Base-by-base conservation (phyloP, 2,888 invertebrate genomes). In the Pherbina coryleti region DNA sequence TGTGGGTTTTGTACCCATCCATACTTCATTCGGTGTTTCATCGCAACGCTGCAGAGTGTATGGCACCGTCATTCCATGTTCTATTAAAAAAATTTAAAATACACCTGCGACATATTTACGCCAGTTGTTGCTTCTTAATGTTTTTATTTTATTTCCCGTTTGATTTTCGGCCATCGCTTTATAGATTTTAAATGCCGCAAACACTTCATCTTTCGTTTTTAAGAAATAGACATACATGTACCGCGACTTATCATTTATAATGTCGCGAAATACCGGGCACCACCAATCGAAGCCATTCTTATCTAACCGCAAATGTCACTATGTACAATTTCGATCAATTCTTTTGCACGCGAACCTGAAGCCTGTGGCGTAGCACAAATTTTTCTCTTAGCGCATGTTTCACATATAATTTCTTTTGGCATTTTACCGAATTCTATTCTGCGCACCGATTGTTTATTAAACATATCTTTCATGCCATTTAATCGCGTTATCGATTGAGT, bases 1-100 rank as follows among this genome's bases (percentile, higher is more conserved):
- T 49, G 34, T 34, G 7, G 76, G 79, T 66, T 76, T 80, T n/a
- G 53, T 37, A 3, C 25, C 60, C 22, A 25, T 37, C 77, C 75
- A 79, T 0, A 77, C 31, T 80, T n/a, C 74, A 60, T 73, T 67
- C 11, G 78, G 78, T 7, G 78, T 80, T 74, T 22, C 64, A 76
- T 22, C 2, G 76, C 76, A 4, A 60, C 37, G 66, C 22, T 72
- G 75, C 5, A 75, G 72, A 0, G 77, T 79, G 34, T 79, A 71
- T 5, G 76, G 70, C 17, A 78, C 76, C 3, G 78, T 70, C 37
- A 75, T 79, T 2, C 78, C 73, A 8, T 49, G 22, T 44, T 78
- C 22, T 1, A 55, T 74, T 3, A 78, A 55, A 62, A 44, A 79
- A 34, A 28, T 57, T 9, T 71, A 37, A 67, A 79, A 77, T 5